These are phyloP conservation scores for Thymelicus sylvestris DNA, from an alignment of 2,888 invertebrate species.

Conservation along the genomic window DNA sequence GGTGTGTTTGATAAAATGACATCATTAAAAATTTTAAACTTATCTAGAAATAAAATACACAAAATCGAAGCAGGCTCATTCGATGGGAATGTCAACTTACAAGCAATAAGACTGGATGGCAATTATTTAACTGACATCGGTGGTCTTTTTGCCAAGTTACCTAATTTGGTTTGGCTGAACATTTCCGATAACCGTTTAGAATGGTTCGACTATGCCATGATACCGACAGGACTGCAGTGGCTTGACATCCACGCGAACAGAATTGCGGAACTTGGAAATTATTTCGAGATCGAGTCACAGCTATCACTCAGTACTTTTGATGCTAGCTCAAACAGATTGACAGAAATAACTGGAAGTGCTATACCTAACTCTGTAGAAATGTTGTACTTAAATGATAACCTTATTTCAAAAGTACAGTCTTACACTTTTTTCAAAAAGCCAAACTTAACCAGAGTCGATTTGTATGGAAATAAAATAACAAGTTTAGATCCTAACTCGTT, in stretches of 20 bases:
- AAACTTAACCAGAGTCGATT: constrained; percentile 92
- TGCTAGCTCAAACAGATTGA: constrained; percentile 91
- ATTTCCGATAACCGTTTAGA: constrained; percentile 93
- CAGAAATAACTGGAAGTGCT: constrained; percentile 92
- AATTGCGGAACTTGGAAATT: constrained; percentile 93
- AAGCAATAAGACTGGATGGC: constrained; percentile 92
- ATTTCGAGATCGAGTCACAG: constrained; percentile 92
- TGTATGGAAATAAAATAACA: constrained; percentile 92
- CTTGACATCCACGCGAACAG: constrained; percentile 93
- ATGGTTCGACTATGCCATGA: constrained; percentile 93
- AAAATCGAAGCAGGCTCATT: constrained; percentile 91
- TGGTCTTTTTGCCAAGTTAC: constrained; percentile 91
- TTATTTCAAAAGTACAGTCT: constrained; percentile 92
- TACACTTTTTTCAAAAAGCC: constrained; percentile 95
- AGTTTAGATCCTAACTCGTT: constrained; percentile 90
- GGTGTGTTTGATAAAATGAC: constrained; percentile 92
- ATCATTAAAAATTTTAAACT: constrained; percentile 91
- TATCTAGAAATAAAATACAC: constrained; percentile 93
- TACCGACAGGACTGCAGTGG: constrained; percentile 93
- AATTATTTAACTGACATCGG: constrained; percentile 92
- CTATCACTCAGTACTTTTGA: constrained; percentile 92
- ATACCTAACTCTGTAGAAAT: constrained; percentile 93
- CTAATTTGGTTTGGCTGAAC: constrained; percentile 93
- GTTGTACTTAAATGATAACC: constrained; percentile 91
- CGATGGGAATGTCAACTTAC: constrained; percentile 90